Evolutionary conservation across 2,797 vertebrate genomes (phyloP).

Genomic region (Cetoscarus ocellatus): DNA sequence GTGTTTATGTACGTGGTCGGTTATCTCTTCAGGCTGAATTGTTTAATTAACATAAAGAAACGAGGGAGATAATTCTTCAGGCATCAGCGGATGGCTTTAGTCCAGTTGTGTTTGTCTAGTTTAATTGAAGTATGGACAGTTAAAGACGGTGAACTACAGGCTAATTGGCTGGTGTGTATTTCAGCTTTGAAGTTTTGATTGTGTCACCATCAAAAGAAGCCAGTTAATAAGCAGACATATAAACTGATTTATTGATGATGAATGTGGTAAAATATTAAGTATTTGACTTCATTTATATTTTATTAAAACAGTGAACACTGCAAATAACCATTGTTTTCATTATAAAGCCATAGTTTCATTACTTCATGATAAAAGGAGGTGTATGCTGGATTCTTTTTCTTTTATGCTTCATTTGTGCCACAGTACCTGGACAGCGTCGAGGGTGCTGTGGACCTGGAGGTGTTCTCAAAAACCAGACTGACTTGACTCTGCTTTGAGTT

Average conservation of each 20-base stretch:
- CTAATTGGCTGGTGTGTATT: not conserved
- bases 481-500: too few species aligned
- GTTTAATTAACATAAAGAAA: not conserved
- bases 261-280: too few species aligned
- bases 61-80: not conserved
- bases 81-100: not conserved
- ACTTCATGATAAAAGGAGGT: too few species aligned
- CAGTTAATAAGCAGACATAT: not conserved
- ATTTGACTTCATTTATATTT: too few species aligned
- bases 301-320: too few species aligned
- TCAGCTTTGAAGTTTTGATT: not conserved
- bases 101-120: not conserved
- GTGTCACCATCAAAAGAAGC: not conserved
- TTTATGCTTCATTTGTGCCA: too few species aligned
- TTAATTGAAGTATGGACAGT: not conserved
- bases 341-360: too few species aligned
- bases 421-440: too few species aligned
- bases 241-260: not conserved
- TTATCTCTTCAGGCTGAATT: slow-evolving; percentile 5
- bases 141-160: not conserved
- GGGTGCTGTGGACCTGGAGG: too few species aligned
- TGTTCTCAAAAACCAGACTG: not conserved
- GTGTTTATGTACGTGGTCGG: not conserved
- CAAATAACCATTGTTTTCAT: too few species aligned
- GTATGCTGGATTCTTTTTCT: too few species aligned